Conservation (phyloP, 1,140 invertebrate species). For the Eriosoma lanigerum region DNA sequence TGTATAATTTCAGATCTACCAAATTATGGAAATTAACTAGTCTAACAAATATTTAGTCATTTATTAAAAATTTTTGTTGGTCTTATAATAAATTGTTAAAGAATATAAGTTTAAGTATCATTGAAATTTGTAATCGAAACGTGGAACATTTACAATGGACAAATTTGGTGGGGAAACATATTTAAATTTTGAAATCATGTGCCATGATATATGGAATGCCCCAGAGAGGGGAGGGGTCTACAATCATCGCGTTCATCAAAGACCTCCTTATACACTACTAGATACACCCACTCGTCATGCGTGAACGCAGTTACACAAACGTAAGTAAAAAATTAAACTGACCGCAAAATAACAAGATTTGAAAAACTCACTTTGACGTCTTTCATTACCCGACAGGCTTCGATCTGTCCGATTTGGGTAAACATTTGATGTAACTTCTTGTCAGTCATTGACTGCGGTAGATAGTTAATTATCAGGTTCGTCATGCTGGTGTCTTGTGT, state of each 20-base stretch:
- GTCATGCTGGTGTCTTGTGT: constrained; percentile 62
- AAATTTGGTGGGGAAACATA: no score
- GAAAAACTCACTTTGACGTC: constrained; percentile 72
- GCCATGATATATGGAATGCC: no score
- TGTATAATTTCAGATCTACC: no score
- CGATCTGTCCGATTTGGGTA: constrained; percentile 80
- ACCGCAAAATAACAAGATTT: not conserved
- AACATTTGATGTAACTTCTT: constrained; percentile 88
- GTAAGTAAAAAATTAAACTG: not conserved
- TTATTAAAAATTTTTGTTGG: no score
- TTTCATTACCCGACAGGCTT: constrained; percentile 88
- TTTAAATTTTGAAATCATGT: no score
- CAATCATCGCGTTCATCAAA: not conserved
- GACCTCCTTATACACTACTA: not conserved
- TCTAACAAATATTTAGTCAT: no score
- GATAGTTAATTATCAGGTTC: constrained; percentile 93
- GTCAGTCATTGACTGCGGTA: constrained; percentile 90
- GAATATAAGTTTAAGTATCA: no score
- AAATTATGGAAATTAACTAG: no score
- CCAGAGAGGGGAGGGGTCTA: not conserved
- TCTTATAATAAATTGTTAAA: no score
- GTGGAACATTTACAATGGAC: no score
- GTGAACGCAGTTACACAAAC: not conserved
- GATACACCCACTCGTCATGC: not conserved
- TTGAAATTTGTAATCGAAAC: no score